phyloP scores from a whole-genome alignment of 2,113 vertebrate species.

The Pavo muticus region DNA sequence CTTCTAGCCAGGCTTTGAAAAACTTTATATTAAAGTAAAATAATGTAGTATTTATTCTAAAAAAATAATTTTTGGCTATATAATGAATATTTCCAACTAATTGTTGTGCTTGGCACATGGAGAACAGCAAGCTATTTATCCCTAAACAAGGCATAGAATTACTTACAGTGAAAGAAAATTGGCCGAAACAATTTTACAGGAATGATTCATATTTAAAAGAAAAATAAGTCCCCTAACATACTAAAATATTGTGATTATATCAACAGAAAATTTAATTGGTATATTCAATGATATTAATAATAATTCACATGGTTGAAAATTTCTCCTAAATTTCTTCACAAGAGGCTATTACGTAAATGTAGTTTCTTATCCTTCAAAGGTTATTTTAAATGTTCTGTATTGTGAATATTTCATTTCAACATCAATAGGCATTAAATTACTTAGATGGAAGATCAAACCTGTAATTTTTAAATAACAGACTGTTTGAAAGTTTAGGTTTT shows the following conservation, averaged over 20 bases:
- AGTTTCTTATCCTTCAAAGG: not conserved
- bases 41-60: not conserved
- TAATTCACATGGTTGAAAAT: not conserved
- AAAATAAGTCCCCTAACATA: not conserved
- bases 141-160: not conserved
- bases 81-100: not conserved
- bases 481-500: not conserved
- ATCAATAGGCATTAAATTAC: not conserved
- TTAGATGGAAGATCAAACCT: not conserved
- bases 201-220: not conserved
- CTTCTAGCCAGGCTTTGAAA: not conserved
- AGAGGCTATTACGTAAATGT: not conserved
- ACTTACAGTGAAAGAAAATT: not conserved
- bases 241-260: not conserved
- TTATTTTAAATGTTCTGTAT: not conserved
- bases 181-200: not conserved
- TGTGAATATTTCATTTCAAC: not conserved
- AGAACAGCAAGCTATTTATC: not conserved
- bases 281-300: not conserved
- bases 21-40: not conserved
- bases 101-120: rapidly evolving
- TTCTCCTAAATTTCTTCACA: not conserved
- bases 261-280: not conserved
- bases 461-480: not conserved
- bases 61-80: not conserved